Evolutionary conservation across 2,888 invertebrate species (phyloP), one percentile per base, ranked within the genome.

Genomic region (Hirtodrosophila duncani): DNA sequence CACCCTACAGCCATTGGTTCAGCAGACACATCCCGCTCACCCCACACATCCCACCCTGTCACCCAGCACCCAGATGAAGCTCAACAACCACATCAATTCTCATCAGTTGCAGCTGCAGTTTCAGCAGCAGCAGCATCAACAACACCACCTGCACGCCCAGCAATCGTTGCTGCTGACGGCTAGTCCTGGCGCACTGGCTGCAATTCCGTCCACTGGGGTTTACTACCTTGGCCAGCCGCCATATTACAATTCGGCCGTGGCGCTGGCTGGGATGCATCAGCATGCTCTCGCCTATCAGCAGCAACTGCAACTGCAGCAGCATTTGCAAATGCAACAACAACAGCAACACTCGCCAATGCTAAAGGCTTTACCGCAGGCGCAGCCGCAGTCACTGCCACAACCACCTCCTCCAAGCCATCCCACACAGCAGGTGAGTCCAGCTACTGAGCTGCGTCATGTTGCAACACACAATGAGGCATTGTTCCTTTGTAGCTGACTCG

Each of bases 71-170:
- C 85, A 85, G 38, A 43, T 84, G 41, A 84, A 84, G 58, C 68
- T 84, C 17, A 84, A 83, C 53, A 84, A 81, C 55, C 84, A 84
- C 63, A 84, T 84, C 13, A 85, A 69, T 33, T 77, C 82, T 17
- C 85, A 84, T 55, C 85, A 85, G 44, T 24, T 83, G 52, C 84
- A 82, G 14, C 48, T 71, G 62, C 71, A 78, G 49, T 43, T 68
- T 41, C 85, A 82, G 26, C 82, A 80, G 6, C 84, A 78, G 26
- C 67, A 74, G 4, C 74, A 74, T 3, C 71, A 69, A 3, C 63
- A 68, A 1, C 67, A 51, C 3, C 31, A 56, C 24, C 50, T 65
- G n/a, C 61, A 70, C 18, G 67, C 68, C 1, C 75, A 77, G 13
- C 83, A 81, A 50, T 63, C 67, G 8, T 38, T 77, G 44, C 44